Conservation (phyloP, 1,140 invertebrate genomes). For the Halictus rubicundus region DNA sequence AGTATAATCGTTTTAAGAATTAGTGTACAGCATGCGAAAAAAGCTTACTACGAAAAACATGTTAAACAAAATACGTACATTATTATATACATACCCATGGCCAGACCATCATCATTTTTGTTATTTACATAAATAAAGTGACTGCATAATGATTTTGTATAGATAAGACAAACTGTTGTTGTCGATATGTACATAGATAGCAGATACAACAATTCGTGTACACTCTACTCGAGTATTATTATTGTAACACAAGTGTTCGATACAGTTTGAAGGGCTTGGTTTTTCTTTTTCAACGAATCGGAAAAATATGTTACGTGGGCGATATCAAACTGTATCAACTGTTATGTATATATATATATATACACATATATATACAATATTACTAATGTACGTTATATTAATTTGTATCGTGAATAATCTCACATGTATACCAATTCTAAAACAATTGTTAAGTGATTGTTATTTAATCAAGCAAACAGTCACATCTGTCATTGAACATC, state of each 20-base stretch:
- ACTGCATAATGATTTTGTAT: constrained; percentile 5
- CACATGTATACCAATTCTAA: constrained; percentile 25
- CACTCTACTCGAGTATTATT: neutral
- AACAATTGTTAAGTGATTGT: constrained; percentile 58
- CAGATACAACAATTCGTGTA: neutral
- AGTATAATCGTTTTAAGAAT: constrained; percentile 9
- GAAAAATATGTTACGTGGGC: constrained; percentile 58
- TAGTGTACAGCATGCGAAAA: constrained; percentile 48
- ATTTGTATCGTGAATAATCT: constrained; percentile 25
- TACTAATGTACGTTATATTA: neutral
- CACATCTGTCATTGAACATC: constrained; percentile 66
- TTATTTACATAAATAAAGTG: constrained; percentile 73
- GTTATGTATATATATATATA: constrained; percentile 62
- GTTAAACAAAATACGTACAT: constrained; percentile 52
- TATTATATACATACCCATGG: constrained; percentile 79
- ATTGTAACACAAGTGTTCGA: constrained; percentile 63
- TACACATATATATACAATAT: no score
- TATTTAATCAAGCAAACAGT: constrained; percentile 72
- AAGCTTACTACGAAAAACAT: constrained; percentile 50
- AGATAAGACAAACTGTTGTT: neutral
- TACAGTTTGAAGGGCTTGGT: constrained; percentile 76
- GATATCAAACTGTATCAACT: constrained; percentile 78
- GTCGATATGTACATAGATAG: constrained; percentile 10
- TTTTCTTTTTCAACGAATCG: constrained; percentile 43
- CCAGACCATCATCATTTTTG: constrained; percentile 81